These are phyloP conservation scores for Umimayanthus chanpuru DNA, from an alignment of 92 coral and sea anemone species.

Conservation along the genomic window DNA sequence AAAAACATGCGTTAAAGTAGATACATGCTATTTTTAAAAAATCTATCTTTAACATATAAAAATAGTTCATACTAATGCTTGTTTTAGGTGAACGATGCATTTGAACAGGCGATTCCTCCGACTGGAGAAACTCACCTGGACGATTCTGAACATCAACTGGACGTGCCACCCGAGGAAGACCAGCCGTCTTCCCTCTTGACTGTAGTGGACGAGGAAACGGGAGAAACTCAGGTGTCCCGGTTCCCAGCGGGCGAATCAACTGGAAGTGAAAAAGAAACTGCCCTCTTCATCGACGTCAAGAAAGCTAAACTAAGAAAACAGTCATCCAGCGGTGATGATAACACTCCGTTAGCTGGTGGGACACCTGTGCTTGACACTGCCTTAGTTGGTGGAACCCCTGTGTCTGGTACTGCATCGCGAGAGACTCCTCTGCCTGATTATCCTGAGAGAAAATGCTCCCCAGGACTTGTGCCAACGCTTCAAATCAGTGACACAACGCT, in stretches of 20 bases:
- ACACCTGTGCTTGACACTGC: conserved; percentile 32
- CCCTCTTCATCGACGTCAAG: conserved; percentile 29
- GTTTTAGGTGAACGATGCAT: background rate
- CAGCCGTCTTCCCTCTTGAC: background rate
- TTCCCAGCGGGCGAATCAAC: background rate
- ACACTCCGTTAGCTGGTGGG: conserved; percentile 1
- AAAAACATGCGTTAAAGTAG: too few relatives aligned
- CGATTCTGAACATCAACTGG: background rate
- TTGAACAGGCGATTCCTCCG: background rate
- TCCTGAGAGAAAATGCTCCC: background rate
- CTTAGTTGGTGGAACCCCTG: background rate
- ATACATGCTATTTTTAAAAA: too few relatives aligned
- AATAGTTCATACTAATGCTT: too few relatives aligned
- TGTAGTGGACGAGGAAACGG: conserved; percentile 34
- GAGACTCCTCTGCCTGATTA: background rate
- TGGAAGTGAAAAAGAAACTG: background rate
- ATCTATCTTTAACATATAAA: too few relatives aligned
- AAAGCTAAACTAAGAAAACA: conserved; percentile 1
- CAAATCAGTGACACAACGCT: background rate
- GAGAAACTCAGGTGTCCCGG: background rate
- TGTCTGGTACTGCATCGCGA: background rate
- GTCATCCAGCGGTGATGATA: conserved; percentile 24
- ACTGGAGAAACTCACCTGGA: background rate
- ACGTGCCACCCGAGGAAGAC: background rate
- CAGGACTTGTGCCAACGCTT: background rate